Evolutionary conservation across 2,797 vertebrate species (phyloP), one percentile per base, ranked within the genome.

Genomic region (Chloroceryle inda): DNA sequence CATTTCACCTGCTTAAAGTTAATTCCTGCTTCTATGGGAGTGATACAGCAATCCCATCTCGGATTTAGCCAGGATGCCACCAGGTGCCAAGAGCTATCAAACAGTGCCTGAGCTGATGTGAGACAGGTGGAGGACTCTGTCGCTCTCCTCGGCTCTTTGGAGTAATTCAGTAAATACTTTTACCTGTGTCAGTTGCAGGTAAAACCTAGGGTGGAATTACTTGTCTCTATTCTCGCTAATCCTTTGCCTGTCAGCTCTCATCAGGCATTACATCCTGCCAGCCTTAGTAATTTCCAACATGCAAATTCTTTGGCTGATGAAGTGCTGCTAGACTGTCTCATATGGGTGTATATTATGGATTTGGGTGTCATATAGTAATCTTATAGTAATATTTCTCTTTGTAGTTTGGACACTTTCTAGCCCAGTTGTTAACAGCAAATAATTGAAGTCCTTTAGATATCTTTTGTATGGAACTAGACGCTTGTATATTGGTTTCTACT

Each of bases 181-280:
- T 93, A 96, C 96, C 94, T 97, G 90, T 95, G 94, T 95, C 93
- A 93, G 63, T 74, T 61, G 24, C 93, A 96, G 95, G 96, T 95
- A 94, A 75, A 94, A 95, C 31, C 88, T 27, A 53, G 0, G 2
- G 29, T 82, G 77, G 83, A 94, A 93, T 94, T 80, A 68, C 61
- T 94, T 89, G 81, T 93, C 90, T 94, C 37, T 94, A 31, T 76
- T 94, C 92, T 76, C 23, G 26, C 86, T 97, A 97, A 97, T 96
- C 95, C 92, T 55, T 22, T 86, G 95, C 92, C 92, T 96, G 96
- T 94, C 96, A 97, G 89, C 82, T 94, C 91, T 96, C 89, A 76
- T 92, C 94, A 95, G 92, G 82, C 87, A 75, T 95, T 96, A 94
- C 91, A 81, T 91, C 58, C 76, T 88, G 79, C 77, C 92, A 78